Conservation (phyloP, 2,797 vertebrate species). For the Schizothorax lantsangensis region DNA sequence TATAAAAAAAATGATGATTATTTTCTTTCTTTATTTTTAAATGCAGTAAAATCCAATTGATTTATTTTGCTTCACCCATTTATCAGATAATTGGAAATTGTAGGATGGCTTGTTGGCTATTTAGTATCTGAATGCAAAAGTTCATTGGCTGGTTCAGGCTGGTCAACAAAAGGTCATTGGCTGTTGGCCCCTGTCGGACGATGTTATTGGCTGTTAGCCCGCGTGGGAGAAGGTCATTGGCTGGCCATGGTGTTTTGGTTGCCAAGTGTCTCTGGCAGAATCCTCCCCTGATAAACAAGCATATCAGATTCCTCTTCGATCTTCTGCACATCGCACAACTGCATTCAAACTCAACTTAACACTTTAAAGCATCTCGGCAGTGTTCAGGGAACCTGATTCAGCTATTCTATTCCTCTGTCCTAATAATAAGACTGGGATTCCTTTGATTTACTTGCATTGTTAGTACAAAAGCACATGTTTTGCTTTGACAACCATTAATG, state of each 20-base stretch:
- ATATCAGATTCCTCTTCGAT: slow-evolving; percentile 51
- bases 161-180: slow-evolving; percentile 61
- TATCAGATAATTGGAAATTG: slow-evolving; percentile 17
- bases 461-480: slow-evolving; percentile 34
- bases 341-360: slow-evolving; percentile 14
- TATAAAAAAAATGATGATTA: not conserved
- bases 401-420: not conserved
- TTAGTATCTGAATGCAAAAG: slow-evolving; percentile 34
- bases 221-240: slow-evolving; percentile 65
- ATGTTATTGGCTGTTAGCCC: slow-evolving; percentile 56
- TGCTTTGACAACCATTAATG: slow-evolving; percentile 40
- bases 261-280: slow-evolving; percentile 62
- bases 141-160: slow-evolving; percentile 48
- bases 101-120: slow-evolving; percentile 17
- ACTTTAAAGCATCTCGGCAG: not conserved
- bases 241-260: slow-evolving; percentile 58
- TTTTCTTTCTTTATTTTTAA: not conserved
- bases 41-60: not conserved
- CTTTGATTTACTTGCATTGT: slow-evolving; percentile 32
- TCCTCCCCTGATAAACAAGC: slow-evolving; percentile 57
- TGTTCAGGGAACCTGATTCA: not conserved
- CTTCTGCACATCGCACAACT: slow-evolving; percentile 29
- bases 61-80: not conserved
- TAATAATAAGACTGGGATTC: slow-evolving; percentile 14
- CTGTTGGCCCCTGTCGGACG: slow-evolving; percentile 48